Base-by-base conservation (phyloP, 1,140 invertebrate species). In the Spodoptera litura region DNA sequence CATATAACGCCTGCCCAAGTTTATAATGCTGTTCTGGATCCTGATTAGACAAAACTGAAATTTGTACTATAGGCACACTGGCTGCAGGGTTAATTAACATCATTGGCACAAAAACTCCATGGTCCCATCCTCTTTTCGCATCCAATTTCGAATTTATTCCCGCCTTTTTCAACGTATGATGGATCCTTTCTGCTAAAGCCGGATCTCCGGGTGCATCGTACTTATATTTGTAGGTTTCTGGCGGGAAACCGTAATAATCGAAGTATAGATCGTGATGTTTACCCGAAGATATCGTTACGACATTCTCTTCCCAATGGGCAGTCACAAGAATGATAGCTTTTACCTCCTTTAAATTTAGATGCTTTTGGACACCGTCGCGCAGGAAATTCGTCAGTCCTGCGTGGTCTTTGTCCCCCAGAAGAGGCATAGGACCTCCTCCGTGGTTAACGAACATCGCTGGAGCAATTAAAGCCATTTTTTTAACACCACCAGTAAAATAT, bases 61-160 rank as follows among this genome's bases (percentile, higher is more conserved):
- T 51, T 79, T 94, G 93, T 10, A 94, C 74, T 73, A 94, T 94
- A 20, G 93, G 92, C 49, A 94, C 87, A 64, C 93, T 86, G 2
- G 93, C 93, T 49, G 86, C 70, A 10, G 93, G 93, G 58, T 93
- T 90, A 4, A 94, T 93, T 0, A 94, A 78, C 80, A 94, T 88
- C 93, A 94, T 94, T 0, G 93, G 93, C 5, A 94, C 92, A 73
- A 94, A 94, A 4, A 94, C 91, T 62, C 93, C 93, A 81, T 94
- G 93, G 62, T 94, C 93, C 93, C 93, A 94, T 79, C 92, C 92
- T 83, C 93, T 85, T 75, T 89, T 85, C 0, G 88, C 80, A 64
- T 94, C 91, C 9, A 94, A 81, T 79, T 89, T 92, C 2, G 91
- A 88, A 9, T 87, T 81, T 27, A 92, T 89, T 25, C 92, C 91